phyloP scores from a whole-genome alignment of 1,140 invertebrate genomes.

The Pogonognathellus flavescens region DNA sequence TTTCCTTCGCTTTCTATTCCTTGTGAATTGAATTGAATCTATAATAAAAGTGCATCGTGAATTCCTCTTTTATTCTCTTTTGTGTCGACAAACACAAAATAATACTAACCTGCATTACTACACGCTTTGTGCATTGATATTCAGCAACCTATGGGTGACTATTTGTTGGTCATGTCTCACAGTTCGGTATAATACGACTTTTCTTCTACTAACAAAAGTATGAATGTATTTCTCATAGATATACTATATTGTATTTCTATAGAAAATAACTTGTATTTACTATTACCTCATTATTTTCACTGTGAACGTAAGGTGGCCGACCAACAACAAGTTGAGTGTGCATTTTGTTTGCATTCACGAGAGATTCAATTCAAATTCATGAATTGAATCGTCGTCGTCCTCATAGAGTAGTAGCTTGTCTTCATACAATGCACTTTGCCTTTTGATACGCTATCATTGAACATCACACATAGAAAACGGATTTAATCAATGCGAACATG shows the following conservation, averaged over 20 bases:
- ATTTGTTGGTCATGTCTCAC: neutral
- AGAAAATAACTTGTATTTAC: neutral
- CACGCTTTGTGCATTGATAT: conserved; percentile 24
- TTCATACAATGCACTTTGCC: conserved; percentile 1
- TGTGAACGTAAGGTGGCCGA: neutral
- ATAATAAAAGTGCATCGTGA: conserved; percentile 44
- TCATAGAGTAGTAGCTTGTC: neutral
- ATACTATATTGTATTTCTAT: neutral
- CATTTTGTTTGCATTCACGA: conserved; percentile 15
- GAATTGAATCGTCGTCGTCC: conserved; percentile 25
- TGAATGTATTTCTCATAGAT: neutral
- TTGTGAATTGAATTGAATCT: conserved; percentile 16
- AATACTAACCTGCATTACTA: conserved; percentile 37
- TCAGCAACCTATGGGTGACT: neutral
- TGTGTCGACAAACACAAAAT: conserved; percentile 35
- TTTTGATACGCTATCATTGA: conserved; percentile 25
- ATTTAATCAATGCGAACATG: conserved; percentile 19
- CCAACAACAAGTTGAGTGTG: conserved; percentile 12
- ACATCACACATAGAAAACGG: conserved; percentile 10
- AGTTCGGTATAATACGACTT: neutral
- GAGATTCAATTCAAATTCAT: conserved; percentile 26
- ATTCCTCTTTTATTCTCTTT: conserved; percentile 47
- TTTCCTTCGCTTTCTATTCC: conserved; percentile 4
- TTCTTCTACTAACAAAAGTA: neutral
- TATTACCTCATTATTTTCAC: conserved; percentile 5